These are phyloP conservation scores for Cyprinodon tularosa DNA, from an alignment of 2,113 vertebrate species.

Conservation along the genomic window DNA sequence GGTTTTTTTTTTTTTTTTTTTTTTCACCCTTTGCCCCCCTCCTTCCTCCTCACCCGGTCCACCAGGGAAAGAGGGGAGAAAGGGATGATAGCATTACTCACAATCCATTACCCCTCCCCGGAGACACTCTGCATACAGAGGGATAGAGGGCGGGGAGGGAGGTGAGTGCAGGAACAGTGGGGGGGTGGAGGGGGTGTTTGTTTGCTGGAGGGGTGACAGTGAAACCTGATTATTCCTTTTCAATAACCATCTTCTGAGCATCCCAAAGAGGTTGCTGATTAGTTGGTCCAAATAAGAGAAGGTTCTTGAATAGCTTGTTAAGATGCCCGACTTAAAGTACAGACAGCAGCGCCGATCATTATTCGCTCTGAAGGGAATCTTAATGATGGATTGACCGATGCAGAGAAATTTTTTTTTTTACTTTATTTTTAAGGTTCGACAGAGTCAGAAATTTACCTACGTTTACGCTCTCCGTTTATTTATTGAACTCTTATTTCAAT, in stretches of 20 bases:
- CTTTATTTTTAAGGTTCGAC: slow-evolving; percentile 55
- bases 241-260: slow-evolving; percentile 60
- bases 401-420: not conserved
- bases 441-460: not conserved
- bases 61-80: slow-evolving; percentile 47
- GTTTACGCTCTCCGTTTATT: too few relatives aligned
- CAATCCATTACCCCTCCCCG: slow-evolving; percentile 77
- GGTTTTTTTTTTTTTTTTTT: slow-evolving; percentile 13
- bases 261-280: slow-evolving; percentile 57
- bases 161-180: slow-evolving; percentile 9
- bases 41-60: not conserved
- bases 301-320: slow-evolving; percentile 56
- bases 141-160: slow-evolving; percentile 31
- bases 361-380: slow-evolving; percentile 28
- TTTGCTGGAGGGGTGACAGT: slow-evolving; percentile 43
- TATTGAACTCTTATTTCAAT: too few relatives aligned
- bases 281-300: slow-evolving; percentile 50
- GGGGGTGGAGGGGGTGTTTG: slow-evolving; percentile 39
- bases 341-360: slow-evolving; percentile 27
- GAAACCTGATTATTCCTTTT: slow-evolving; percentile 72
- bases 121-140: slow-evolving; percentile 59
- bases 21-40: slow-evolving; percentile 22
- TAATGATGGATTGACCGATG: slow-evolving; percentile 50
- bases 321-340: slow-evolving; percentile 51
- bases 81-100: slow-evolving; percentile 77